Base-by-base conservation (phyloP, 1,140 invertebrate genomes). In the Drosophila kurseongensis region DNA sequence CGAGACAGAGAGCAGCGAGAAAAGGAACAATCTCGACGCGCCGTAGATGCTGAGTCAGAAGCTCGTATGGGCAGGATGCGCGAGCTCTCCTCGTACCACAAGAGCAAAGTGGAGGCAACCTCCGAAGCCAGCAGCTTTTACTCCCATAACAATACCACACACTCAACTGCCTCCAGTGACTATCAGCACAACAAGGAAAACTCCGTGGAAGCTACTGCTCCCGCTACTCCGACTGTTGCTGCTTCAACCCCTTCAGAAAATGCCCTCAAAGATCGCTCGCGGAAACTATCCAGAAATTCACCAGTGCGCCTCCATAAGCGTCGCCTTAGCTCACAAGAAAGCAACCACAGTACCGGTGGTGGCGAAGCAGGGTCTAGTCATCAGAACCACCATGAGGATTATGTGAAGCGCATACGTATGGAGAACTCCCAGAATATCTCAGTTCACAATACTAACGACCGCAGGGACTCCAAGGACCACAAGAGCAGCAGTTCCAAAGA, bases 291-390 rank as follows among this genome's bases (percentile, higher is more conserved):
- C 5, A 63, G 88, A 1, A 95, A 94, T 90, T 93, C 95, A 47
- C 95, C 96, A 0, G 94, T 95, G 14, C 94, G 95, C 41, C 93
- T 95, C 36, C 93, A 94, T 35, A 97, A 97, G 91, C 93, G 96
- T 44, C 94, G 96, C 54, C 94, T 96, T 62, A 96, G 96, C 50
- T 96, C 95, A 1, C 96, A 97, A 82, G 96, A 97, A 66, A 94
- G 93, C 82, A 86, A 94, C 40, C 95, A 95, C 1, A 94, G 94
- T 44, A 60, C 50, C 9, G 52, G 60, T 4, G 55, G 58, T 10
- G 68, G 45, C 4, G 68, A 57, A 4, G 47, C 45, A 9, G 55
- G 55, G 23, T 40, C 58, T 32, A 74, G 14, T 41, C 57, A 72
- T 18, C 71, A 82, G n/a, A 81, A 85, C 40, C 77, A 78, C 12